These are phyloP conservation scores for Epizoanthus rinbou DNA, from an alignment of 92 coral and sea anemone genomes.

Conservation along the genomic window DNA sequence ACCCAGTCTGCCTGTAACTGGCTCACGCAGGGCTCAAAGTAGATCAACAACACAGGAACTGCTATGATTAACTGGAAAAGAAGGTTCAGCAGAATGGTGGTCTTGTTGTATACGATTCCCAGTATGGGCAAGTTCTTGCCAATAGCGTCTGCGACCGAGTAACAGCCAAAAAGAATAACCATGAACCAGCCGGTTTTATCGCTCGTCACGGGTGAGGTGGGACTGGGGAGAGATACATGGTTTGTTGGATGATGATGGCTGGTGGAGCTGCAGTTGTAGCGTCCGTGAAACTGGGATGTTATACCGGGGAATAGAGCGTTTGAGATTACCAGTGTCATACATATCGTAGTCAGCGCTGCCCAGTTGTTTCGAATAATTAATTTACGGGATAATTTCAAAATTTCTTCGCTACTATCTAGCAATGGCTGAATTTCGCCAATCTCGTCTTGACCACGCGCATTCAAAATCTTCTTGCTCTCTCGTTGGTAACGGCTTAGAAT, in stretches of 20 bases:
- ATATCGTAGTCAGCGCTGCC: conserved; percentile 68
- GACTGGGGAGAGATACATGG: background rate
- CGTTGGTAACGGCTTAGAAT: conserved; percentile 44
- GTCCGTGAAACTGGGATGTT: conserved; percentile 85
- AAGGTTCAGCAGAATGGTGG: conserved; percentile 66
- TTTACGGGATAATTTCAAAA: conserved; percentile 49
- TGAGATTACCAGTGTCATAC: conserved; percentile 75
- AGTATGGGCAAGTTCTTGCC: conserved; percentile 85
- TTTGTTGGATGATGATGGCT: background rate
- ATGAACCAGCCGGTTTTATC: conserved; percentile 92
- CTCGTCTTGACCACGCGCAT: background rate
- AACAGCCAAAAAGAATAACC: conserved; percentile 85
- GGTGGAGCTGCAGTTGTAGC: conserved; percentile 70
- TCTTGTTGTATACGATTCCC: conserved; percentile 82
- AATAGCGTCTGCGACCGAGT: conserved; percentile 82
- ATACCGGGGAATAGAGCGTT: conserved; percentile 88
- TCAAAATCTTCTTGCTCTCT: background rate
- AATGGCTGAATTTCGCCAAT: conserved; percentile 60
- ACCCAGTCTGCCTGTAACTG: conserved; percentile 84
- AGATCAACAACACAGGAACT: conserved; percentile 77
- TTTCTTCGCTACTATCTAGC: conserved; percentile 38
- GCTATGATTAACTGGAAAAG: conserved; percentile 82
- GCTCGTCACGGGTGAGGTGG: conserved; percentile 47
- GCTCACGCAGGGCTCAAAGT: conserved; percentile 77
- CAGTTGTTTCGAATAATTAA: conserved; percentile 65